Conservation (phyloP, 37 sponge, comb jelly and placozoan species). For the Oscarella lobularis region DNA sequence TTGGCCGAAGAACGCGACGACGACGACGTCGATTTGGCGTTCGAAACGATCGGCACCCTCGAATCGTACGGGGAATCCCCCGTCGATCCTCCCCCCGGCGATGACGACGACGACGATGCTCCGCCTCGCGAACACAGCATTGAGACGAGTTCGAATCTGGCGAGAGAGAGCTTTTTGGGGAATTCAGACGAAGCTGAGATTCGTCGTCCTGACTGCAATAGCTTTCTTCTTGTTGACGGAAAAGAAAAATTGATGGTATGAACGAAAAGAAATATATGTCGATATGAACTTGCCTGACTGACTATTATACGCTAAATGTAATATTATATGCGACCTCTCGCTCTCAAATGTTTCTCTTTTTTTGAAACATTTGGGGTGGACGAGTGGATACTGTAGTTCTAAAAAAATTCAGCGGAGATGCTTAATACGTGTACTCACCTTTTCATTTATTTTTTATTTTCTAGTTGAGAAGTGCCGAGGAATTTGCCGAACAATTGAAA, state of each 20-base stretch:
- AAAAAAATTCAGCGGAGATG: too few species aligned
- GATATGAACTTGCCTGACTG: too few species aligned
- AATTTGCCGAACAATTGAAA: conserved; percentile 24
- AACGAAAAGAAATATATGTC: too few species aligned
- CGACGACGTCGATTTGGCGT: neutral
- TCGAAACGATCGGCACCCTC: too few species aligned
- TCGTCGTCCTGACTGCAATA: neutral
- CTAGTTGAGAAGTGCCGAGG: conserved; percentile 32
- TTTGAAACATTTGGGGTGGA: too few species aligned
- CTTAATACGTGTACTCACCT: too few species aligned
- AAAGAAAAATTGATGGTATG: conserved; percentile 53
- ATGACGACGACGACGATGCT: too few species aligned
- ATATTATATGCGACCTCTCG: too few species aligned
- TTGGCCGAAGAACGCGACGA: neutral
- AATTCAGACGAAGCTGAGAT: neutral
- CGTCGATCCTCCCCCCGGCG: neutral
- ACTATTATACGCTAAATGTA: too few species aligned
- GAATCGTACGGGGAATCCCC: too few species aligned
- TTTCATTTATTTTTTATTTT: neutral
- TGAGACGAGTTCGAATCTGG: neutral
- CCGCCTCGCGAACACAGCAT: neutral
- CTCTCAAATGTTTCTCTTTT: too few species aligned
- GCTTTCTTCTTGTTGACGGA: conserved; percentile 40
- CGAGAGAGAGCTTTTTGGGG: neutral
- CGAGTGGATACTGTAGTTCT: too few species aligned